Evolutionary conservation across 2,113 vertebrate species (phyloP).

Genomic region (human (Homo sapiens)): GRCh38 chr4:95402001-95402500

Average conservation of each 20-base stretch:
- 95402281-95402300: background rate
- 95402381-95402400: conserved; percentile 25
- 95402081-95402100: background rate
- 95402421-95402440: background rate
- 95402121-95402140: background rate
- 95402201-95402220: background rate
- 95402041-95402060: background rate
- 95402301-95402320: background rate
- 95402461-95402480: conserved; percentile 2
- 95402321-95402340: background rate
- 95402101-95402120: conserved; percentile 18
- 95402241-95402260: background rate
- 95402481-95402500: background rate
- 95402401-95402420: conserved; percentile 19
- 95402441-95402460: conserved; percentile 53
- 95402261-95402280: background rate
- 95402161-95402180: background rate
- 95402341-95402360: background rate
- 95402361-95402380: conserved; percentile 23
- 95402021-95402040: background rate
- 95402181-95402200: background rate
- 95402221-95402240: background rate
- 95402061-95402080: conserved; percentile 34
- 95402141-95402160: background rate
- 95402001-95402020: background rate